Percentiles rank a stretch among this genome's conserved stretches.
These are phyloP conservation scores for Asarcornis scutulata DNA, from an alignment of 2,113 vertebrate genomes.

Conservation along the genomic window DNA sequence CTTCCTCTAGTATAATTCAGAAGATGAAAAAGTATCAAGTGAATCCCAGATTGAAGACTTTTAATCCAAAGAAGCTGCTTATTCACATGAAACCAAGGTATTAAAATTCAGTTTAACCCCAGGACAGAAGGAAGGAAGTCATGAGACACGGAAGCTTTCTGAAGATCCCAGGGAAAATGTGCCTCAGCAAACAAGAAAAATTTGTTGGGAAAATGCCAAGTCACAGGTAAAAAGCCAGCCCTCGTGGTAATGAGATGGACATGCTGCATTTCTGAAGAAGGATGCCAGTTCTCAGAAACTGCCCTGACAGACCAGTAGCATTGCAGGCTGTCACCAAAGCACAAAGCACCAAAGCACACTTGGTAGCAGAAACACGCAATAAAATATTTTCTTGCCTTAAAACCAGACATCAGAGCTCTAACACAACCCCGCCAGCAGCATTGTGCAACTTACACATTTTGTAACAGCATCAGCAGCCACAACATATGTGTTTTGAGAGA, in stretches of 20 bases:
- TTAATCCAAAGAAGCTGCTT: not conserved
- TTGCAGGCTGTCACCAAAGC: not conserved
- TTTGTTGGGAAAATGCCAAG: not conserved
- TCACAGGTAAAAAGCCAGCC: not conserved
- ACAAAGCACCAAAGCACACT: not conserved
- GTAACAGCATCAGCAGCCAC: not conserved
- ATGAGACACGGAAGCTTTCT: not conserved
- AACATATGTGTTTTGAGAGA: not conserved
- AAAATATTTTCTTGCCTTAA: not conserved
- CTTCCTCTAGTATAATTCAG: not conserved
- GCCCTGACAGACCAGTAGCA: not conserved
- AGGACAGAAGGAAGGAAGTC: not conserved
- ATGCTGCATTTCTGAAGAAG: not conserved
- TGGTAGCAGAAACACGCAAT: not conserved
- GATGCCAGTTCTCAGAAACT: not conserved
- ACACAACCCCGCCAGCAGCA: accelerated
- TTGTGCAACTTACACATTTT: not conserved
- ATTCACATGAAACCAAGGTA: slow-evolving; percentile 2
- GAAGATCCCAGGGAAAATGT: not conserved
- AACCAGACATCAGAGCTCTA: not conserved
- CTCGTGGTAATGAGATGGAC: not conserved
- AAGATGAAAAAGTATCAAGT: not conserved
- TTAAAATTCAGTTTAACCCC: slow-evolving; percentile 17
- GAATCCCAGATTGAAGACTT: not conserved
- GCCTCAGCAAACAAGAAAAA: not conserved